These are phyloP conservation scores for Odontocerum albicorne DNA, from an alignment of 2,888 invertebrate species.

Conservation along the genomic window DNA sequence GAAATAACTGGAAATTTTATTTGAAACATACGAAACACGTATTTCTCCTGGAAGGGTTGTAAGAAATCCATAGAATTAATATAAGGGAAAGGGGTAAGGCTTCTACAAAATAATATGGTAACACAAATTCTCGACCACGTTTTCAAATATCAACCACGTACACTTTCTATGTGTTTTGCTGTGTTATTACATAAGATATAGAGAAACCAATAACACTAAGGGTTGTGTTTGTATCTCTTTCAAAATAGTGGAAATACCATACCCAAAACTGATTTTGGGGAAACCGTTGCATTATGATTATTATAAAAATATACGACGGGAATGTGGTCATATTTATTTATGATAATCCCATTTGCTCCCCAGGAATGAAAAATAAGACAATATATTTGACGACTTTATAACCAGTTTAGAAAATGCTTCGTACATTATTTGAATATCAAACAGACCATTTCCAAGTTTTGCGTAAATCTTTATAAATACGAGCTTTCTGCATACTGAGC, in stretches of 20 bases:
- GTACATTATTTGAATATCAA: too few relatives aligned
- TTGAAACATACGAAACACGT: conserved; percentile 12
- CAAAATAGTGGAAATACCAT: conserved; percentile 14
- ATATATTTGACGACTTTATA: too few relatives aligned
- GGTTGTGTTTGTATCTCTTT: conserved; percentile 24
- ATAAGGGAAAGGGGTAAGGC: conserved; percentile 18
- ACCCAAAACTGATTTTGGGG: conserved; percentile 14
- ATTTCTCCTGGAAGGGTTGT: conserved; percentile 5
- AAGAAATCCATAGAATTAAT: conserved; percentile 20
- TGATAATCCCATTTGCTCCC: too few relatives aligned
- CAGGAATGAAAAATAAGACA: too few relatives aligned
- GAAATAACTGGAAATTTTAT: conserved; percentile 8
- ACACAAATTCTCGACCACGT: conserved; percentile 37
- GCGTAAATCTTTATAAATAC: too few relatives aligned
- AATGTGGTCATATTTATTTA: neutral
- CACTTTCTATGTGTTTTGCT: conserved; percentile 35
- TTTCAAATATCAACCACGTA: conserved; percentile 37
- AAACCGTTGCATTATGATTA: conserved; percentile 4
- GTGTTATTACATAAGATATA: conserved; percentile 37
- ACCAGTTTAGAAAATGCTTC: too few relatives aligned
- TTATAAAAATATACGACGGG: conserved; percentile 2
- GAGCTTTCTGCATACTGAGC: too few relatives aligned
- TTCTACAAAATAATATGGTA: conserved; percentile 34
- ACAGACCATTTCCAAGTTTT: too few relatives aligned
- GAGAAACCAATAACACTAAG: conserved; percentile 35